Base-by-base conservation (phyloP, 1,140 invertebrate species). In the Venturia canescens region DNA sequence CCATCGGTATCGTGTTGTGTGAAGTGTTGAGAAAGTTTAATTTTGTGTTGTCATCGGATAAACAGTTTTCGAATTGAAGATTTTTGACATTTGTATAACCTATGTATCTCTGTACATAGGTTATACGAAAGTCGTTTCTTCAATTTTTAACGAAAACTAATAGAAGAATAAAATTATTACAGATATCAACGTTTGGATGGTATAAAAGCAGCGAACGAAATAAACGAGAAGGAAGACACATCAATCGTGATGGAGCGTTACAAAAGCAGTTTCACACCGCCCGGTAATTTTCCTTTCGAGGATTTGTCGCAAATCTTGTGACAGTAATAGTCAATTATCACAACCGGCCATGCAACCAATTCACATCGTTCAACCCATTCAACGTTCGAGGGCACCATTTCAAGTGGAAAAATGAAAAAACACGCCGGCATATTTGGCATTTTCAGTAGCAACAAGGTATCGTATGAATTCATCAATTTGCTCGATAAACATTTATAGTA, bases 231-330 rank as follows among this genome's bases (percentile, higher is more conserved):
- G 92, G 95, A 97, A 92, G 98, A 99, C 92, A 97, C 96, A 67
- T 90, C 94, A 85, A 86, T 97, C 90, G 97, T 99, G 38, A 97
- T 99, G 92, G 97, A 98, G 86, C 94, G 96, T 89, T 98, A 97
- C 91, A 99, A 99, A 91, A 98, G 98, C 27, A 98, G 98, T 23
- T 99, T 99, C 89, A 93, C 95, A 77, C 97, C 98, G 27, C 98
- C 98, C 1, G 96, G 95, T 29, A 98, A 99, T 92, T 96, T 98
- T 91, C 96, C 97, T n/a, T 99, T 99, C 91, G 98, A 99, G 92
- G 97, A 99, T 90, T 91, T 98, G 21, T 94, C 94, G 92, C 2
- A 94, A 93, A 83, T 92, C 92, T 27, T 92, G 92, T 75, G 92
- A 93, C 70, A 92, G 90, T 83, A 93, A 93, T 84, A 91, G 92